phyloP scores from a whole-genome alignment of 2,113 vertebrate genomes.

The Carassius auratus region DNA sequence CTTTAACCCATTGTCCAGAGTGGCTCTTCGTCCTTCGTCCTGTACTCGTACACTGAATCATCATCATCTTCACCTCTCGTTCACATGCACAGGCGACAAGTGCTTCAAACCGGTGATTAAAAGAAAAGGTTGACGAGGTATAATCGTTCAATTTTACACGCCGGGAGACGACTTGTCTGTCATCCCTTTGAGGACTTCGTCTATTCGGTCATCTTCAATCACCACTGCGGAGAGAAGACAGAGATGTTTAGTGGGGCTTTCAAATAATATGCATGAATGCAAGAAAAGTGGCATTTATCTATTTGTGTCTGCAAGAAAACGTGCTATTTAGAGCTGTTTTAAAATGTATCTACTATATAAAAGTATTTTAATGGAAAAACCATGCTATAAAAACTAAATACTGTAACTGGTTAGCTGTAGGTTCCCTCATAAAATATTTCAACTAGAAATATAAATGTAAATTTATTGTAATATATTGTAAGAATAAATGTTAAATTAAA shows the following conservation, averaged over 20 bases:
- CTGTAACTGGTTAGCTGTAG: neutral
- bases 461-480: neutral
- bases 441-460: neutral
- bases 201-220: slow-evolving; percentile 98
- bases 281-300: neutral
- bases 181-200: slow-evolving; percentile 98
- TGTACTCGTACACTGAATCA: slow-evolving; percentile 40
- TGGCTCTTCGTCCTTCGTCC: slow-evolving; percentile 28
- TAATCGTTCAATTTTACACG: slow-evolving; percentile 82
- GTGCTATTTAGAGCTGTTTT: neutral
- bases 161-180: slow-evolving; percentile 95
- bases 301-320: neutral
- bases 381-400: neutral
- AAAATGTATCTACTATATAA: neutral
- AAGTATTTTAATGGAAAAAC: neutral
- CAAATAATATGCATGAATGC: neutral
- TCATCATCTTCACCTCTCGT: slow-evolving; percentile 53
- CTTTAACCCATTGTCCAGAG: slow-evolving; percentile 50
- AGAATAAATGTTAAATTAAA: neutral
- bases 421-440: neutral
- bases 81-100: slow-evolving; percentile 88
- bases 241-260: neutral
- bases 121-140: slow-evolving; percentile 81
- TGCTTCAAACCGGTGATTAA: slow-evolving; percentile 87
- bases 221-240: slow-evolving; percentile 81